Base-by-base conservation (phyloP, 2,113 vertebrate species). In the Promerops cafer region DNA sequence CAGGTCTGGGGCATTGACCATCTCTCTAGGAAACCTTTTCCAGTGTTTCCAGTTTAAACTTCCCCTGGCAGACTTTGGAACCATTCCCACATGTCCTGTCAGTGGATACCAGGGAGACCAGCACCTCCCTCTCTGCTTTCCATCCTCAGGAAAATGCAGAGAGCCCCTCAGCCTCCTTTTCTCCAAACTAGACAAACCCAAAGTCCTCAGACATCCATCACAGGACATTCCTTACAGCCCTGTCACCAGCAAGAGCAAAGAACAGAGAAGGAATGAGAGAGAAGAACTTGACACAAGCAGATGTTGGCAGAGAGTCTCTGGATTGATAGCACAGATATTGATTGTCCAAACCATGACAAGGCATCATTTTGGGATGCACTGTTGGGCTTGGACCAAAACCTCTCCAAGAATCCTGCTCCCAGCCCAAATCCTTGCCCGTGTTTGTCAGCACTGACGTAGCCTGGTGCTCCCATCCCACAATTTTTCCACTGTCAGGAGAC, bases 61-160 rank as follows among this genome's bases (percentile, higher is more conserved):
- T 26, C 3, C 12, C 8, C 8, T 11, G n/a, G 12, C 0, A 2
- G 24, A 31, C 26, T 53, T 85, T 86, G 75, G 56, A 66, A 16
- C 27, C 37, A 54, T 53, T 63, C 24, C 31, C 23, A n/a, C 0
- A 0, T 1, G 1, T 42, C 10, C 45, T 60, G 4, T 10, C 50
- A 19, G 23, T 33, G 45, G 40, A 54, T 22, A 3, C 8, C 40
- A 30, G 14, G 21, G 27, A 70, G 11, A 77, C 65, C 45, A 52
- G 16, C 45, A 56, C 7, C 1, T 63, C 30, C 50, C 5, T 47
- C 15, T 56, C 31, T 28, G 4, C 4, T 6, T 60, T 16, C 0
- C 8, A 18, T 28, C 11, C 30, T 88, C 49, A 59, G 39, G 45
- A 79, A 79, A 30, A 30, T 27, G 28, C 0, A 27, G n/a, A 61